Evolutionary conservation across 2,888 invertebrate genomes (phyloP).

Genomic region (Nemotelus nigrinus): DNA sequence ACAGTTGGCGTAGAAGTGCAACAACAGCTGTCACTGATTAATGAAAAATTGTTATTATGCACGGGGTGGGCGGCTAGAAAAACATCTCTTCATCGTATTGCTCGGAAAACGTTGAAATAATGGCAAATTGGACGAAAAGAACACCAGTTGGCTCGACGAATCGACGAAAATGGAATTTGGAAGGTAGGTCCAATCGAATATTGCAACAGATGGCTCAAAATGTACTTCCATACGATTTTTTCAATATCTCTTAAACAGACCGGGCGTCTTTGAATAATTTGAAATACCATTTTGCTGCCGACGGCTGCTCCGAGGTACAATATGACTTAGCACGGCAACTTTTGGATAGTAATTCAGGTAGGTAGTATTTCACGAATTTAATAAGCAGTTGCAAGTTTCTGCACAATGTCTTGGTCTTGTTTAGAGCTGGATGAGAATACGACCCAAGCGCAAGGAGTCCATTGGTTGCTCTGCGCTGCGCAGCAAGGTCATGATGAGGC

Average conservation of each 20-base stretch:
- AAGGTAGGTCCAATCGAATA: slow-evolving; percentile 56
- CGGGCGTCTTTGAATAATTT: slow-evolving; percentile 64
- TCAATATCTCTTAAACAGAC: slow-evolving; percentile 55
- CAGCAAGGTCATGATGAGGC: slow-evolving; percentile 92
- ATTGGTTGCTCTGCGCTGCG: slow-evolving; percentile 93
- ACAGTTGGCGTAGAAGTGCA: slow-evolving; percentile 23
- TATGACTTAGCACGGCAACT: slow-evolving; percentile 86
- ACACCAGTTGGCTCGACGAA: slow-evolving; percentile 59
- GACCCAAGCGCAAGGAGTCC: slow-evolving; percentile 79
- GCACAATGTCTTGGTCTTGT: not conserved
- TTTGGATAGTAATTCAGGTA: slow-evolving; percentile 81
- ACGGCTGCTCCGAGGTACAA: slow-evolving; percentile 90
- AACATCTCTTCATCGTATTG: not conserved
- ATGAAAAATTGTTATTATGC: slow-evolving; percentile 36
- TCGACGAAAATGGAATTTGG: slow-evolving; percentile 63
- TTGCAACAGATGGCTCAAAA: slow-evolving; percentile 25
- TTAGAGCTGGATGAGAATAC: slow-evolving; percentile 58
- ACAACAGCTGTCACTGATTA: not conserved
- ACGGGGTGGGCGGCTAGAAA: slow-evolving; percentile 26
- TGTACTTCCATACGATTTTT: not conserved
- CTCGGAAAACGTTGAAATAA: slow-evolving; percentile 47
- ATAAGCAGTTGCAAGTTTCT: not conserved
- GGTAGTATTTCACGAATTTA: slow-evolving; percentile 51
- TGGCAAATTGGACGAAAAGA: slow-evolving; percentile 64
- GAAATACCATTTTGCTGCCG: slow-evolving; percentile 80